Evolutionary conservation across 2,113 vertebrate species (phyloP).

Genomic region (Panthera leo): DNA sequence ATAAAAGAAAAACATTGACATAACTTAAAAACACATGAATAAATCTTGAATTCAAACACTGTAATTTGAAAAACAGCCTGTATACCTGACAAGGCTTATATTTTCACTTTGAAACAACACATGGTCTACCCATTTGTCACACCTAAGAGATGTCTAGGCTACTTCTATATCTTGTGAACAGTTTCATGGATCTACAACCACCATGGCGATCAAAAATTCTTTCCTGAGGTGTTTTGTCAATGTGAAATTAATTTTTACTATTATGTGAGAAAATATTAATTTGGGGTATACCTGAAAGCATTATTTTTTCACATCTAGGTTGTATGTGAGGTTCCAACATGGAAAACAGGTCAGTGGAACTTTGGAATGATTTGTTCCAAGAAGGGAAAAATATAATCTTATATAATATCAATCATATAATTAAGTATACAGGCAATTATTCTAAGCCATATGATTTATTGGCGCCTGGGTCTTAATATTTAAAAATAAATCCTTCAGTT

Average conservation of each 20-base stretch:
- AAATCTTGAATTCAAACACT: not conserved
- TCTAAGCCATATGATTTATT: not conserved
- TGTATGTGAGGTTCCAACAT: not conserved
- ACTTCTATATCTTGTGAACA: not conserved
- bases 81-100: not conserved
- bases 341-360: not conserved
- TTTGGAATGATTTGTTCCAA: not conserved
- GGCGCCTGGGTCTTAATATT: not conserved
- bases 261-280: not conserved
- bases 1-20: not conserved
- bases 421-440: not conserved
- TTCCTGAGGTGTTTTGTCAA: not conserved
- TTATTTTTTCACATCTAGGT: not conserved
- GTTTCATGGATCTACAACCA: not conserved
- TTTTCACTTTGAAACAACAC: not conserved
- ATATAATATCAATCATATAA: not conserved
- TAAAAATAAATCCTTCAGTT: not conserved
- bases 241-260: not conserved
- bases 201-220: not conserved
- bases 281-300: not conserved
- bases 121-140: not conserved
- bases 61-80: not conserved
- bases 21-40: not conserved
- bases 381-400: not conserved
- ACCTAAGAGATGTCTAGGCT: not conserved